Conservation (phyloP, 2,888 invertebrate species). For the Lycia hirtaria region DNA sequence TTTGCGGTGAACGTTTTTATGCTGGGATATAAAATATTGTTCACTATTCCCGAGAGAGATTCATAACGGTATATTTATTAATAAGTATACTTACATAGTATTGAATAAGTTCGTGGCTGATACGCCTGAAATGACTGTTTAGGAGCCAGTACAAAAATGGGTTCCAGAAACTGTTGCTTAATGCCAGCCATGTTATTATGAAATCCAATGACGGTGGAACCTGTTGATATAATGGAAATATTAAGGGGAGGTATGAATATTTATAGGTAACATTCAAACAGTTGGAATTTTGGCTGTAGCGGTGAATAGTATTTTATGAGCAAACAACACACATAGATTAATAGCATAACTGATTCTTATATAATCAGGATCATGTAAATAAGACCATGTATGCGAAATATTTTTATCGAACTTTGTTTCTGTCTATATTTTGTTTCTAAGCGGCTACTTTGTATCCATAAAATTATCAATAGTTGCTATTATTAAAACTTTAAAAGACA, state of each 20-base stretch:
- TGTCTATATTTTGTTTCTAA: too few relatives aligned
- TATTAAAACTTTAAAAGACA: too few relatives aligned
- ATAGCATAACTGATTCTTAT: neutral
- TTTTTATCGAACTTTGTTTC: too few relatives aligned
- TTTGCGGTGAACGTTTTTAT: slow-evolving; percentile 31
- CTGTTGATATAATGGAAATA: slow-evolving; percentile 59
- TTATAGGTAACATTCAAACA: slow-evolving; percentile 8
- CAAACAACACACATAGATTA: neutral
- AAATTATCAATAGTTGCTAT: too few relatives aligned
- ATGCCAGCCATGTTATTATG: slow-evolving; percentile 93
- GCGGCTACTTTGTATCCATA: too few relatives aligned
- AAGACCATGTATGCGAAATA: neutral
- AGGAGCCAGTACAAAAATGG: slow-evolving; percentile 95
- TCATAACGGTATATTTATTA: slow-evolving; percentile 13
- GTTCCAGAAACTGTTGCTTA: slow-evolving; percentile 96
- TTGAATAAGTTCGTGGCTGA: slow-evolving; percentile 90
- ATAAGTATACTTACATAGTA: slow-evolving; percentile 87
- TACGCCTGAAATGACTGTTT: slow-evolving; percentile 93
- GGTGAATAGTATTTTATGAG: neutral
- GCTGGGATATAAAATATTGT: slow-evolving; percentile 26
- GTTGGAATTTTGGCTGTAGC: neutral
- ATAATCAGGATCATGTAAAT: neutral
- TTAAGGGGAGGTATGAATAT: slow-evolving; percentile 13
- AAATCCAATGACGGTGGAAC: slow-evolving; percentile 93
- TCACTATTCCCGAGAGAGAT: slow-evolving; percentile 22